These are phyloP conservation scores for Scomber colias DNA, from an alignment of 2,113 vertebrate genomes.

Conservation along the genomic window DNA sequence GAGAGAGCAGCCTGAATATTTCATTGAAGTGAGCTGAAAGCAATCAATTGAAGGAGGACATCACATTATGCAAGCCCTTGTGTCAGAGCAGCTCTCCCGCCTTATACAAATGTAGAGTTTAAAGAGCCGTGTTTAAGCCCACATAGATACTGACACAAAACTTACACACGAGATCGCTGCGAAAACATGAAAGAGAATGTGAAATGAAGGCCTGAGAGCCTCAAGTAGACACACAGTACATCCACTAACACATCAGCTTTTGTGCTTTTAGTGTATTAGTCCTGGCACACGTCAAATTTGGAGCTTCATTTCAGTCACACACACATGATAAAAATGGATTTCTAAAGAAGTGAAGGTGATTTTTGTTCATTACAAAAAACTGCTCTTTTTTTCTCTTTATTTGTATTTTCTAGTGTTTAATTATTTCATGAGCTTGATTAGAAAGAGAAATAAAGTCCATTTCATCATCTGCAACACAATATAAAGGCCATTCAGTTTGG, in stretches of 20 bases:
- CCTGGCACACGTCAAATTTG: slow-evolving; percentile 12
- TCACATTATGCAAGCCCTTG: slow-evolving; percentile 28
- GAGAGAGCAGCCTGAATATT: slow-evolving; percentile 66
- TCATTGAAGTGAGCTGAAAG: slow-evolving; percentile 63
- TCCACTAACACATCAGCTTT: slow-evolving; percentile 19
- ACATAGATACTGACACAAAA: slow-evolving; percentile 32
- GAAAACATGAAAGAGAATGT: slow-evolving; percentile 59
- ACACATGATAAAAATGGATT: background rate
- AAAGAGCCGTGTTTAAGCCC: slow-evolving; percentile 45
- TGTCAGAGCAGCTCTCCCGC: slow-evolving; percentile 25
- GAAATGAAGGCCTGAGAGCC: slow-evolving; percentile 45
- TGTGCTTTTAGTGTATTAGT: background rate
- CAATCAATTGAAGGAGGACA: slow-evolving; percentile 64
- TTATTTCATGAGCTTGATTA: background rate
- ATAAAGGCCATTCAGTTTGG: slow-evolving; percentile 21
- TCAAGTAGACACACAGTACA: background rate
- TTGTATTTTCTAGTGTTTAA: background rate
- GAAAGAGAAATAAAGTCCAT: slow-evolving; percentile 13
- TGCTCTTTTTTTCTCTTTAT: too few species aligned
- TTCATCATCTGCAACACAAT: slow-evolving; percentile 33
- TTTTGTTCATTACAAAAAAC: too few species aligned
- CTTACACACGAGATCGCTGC: slow-evolving; percentile 34
- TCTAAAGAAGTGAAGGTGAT: background rate
- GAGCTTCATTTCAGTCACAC: background rate
- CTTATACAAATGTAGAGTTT: slow-evolving; percentile 8